phyloP scores from a whole-genome alignment of 2,797 vertebrate genomes.

The Xiphophorus birchmanni region DNA sequence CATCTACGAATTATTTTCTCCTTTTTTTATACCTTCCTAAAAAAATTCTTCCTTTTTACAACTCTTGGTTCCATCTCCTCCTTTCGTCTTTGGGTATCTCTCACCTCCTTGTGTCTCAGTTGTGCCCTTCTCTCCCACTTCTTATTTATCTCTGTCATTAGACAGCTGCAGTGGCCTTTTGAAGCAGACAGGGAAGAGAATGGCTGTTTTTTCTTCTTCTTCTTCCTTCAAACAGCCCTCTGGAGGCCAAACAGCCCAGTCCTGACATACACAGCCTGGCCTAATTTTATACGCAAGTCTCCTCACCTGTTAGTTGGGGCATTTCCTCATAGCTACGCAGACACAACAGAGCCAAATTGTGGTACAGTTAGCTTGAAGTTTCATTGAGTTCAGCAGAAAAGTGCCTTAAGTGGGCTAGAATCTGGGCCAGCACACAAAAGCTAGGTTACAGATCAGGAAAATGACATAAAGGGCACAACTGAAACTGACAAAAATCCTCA shows the following conservation, averaged over 20 bases:
- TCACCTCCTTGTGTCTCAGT: slow-evolving; percentile 13
- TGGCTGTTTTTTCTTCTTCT: slow-evolving; percentile 24
- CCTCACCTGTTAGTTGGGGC: slow-evolving; percentile 49
- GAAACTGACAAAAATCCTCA: slow-evolving; percentile 24
- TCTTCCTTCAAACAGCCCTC: slow-evolving; percentile 36
- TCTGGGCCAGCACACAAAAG: slow-evolving; percentile 60
- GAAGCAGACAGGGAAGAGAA: slow-evolving; percentile 26
- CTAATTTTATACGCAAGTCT: slow-evolving; percentile 39
- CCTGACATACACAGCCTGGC: slow-evolving; percentile 38
- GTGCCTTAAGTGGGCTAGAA: slow-evolving; percentile 65
- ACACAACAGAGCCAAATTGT: slow-evolving; percentile 31
- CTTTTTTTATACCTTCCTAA: slow-evolving; percentile 8
- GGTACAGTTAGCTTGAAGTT: slow-evolving; percentile 20
- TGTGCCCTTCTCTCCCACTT: slow-evolving; percentile 10
- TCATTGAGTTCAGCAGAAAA: slow-evolving; percentile 57
- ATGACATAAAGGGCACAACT: slow-evolving; percentile 37
- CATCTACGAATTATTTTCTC: slow-evolving; percentile 48
- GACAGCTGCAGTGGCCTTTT: slow-evolving; percentile 35
- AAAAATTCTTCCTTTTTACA: slow-evolving; percentile 9
- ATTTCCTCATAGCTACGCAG: slow-evolving; percentile 40
- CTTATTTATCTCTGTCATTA: slow-evolving; percentile 54
- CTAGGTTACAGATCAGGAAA: slow-evolving; percentile 45
- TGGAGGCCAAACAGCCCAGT: slow-evolving; percentile 28
- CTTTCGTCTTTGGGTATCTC: slow-evolving; percentile 23
- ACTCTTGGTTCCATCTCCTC: slow-evolving; percentile 10